phyloP scores from a whole-genome alignment of 2,888 invertebrate genomes.

The Barypeithes pellucidus region DNA sequence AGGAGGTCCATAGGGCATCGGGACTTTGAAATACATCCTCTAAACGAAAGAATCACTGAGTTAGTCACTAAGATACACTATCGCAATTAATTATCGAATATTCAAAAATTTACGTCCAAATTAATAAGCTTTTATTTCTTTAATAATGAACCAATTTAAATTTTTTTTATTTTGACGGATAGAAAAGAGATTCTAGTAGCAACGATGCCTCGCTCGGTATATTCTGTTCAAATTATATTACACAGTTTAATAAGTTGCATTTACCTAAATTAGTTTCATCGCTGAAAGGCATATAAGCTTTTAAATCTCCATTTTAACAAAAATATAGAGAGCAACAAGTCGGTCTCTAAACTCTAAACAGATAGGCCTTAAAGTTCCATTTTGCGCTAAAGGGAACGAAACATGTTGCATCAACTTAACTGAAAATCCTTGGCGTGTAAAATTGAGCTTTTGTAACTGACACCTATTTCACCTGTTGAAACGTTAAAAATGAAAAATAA shows the following conservation, averaged over 20 bases:
- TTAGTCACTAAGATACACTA: neutral
- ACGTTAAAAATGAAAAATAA: conserved; percentile 3
- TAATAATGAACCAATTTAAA: no score
- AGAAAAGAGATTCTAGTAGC: no score
- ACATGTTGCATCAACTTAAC: conserved; percentile 47
- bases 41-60: conserved; percentile 72
- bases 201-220: no score
- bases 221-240: no score
- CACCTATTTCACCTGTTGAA: conserved; percentile 40
- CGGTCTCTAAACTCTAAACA: neutral
- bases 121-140: no score
- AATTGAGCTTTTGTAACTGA: conserved; percentile 36
- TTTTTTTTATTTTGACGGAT: no score
- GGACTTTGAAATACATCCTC: conserved; percentile 90
- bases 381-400: conserved; percentile 7
- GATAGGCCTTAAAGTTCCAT: neutral
- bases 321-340: neutral
- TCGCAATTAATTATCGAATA: no score
- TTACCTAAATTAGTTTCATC: no score
- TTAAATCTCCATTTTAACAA: no score
- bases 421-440: conserved; percentile 36
- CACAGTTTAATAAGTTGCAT: no score
- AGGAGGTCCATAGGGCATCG: conserved; percentile 90
- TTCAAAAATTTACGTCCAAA: no score
- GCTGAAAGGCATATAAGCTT: no score